Percentiles rank a stretch among this genome's conserved stretches.
Conservation (phyloP, 2,888 invertebrate species). For the Ypsolopha sequella region DNA sequence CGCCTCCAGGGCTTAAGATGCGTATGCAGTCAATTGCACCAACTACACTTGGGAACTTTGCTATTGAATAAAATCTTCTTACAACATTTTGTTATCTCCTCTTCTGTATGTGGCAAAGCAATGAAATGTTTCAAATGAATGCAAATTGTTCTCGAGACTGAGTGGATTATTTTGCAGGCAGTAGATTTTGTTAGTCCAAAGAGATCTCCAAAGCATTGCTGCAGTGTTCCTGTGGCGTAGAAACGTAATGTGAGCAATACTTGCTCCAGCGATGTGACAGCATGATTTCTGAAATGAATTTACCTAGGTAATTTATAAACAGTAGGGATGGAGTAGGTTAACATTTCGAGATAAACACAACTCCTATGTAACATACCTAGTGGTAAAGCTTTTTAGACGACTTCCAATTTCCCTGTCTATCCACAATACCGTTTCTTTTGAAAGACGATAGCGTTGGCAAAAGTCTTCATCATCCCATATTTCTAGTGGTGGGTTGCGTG, state of each 20-base stretch:
- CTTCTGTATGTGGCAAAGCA: background rate
- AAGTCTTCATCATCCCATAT: slow-evolving; percentile 1
- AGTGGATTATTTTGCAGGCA: background rate
- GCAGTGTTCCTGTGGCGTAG: background rate
- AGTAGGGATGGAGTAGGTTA: no score
- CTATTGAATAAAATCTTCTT: no score
- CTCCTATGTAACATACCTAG: no score
- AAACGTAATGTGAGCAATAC: background rate
- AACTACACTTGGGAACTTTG: no score
- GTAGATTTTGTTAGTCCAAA: background rate
- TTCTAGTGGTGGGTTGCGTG: slow-evolving; percentile 2
- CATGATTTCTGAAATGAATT: background rate
- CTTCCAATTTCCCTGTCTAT: background rate
- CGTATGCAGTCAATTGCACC: background rate
- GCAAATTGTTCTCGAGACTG: background rate
- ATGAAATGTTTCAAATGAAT: background rate
- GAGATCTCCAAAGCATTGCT: background rate
- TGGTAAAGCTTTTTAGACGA: no score
- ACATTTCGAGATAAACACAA: no score
- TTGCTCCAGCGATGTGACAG: background rate
- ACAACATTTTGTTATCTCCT: no score
- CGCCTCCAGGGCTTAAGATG: no score
- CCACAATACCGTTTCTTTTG: slow-evolving; percentile 2
- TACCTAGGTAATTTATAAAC: background rate
- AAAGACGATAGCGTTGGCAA: slow-evolving; percentile 1